Evolutionary conservation across 2,888 invertebrate genomes (phyloP), one percentile per base, ranked within the genome.

Genomic region (Pyrrhia umbra): DNA sequence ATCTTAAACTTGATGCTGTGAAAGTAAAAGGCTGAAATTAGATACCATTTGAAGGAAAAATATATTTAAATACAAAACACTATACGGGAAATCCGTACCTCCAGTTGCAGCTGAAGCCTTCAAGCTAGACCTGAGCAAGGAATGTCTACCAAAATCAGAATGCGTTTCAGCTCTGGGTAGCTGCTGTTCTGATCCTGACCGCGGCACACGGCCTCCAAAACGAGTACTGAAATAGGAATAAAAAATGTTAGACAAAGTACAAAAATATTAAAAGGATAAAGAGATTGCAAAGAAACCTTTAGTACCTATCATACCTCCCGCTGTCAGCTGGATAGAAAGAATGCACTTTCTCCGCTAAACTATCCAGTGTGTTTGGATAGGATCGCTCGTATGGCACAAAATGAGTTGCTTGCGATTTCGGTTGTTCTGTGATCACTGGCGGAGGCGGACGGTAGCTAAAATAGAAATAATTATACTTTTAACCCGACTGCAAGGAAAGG

Each of bases 151-250:
- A 81, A 98, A 98, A 89, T 98, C 98, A 0, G 97, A 96, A 87
- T 98, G 98, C 0, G 94, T 94, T 90, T 98, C 98, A 9, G 98
- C 97, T 55, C 98, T 96, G 8, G 98, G 98, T 77, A 98, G 92
- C 89, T 98, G 98, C 90, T 98, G 98, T 92, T 98, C 98, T 42
- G 98, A 98, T 20, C 98, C 98, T 54, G 98, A 98, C 57, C 98
- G 96, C 15, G 98, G 97, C 91, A 98, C 96, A 59, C 94, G 84
- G 3, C 93, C 91, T n/a, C 94, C 92, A 57, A 93, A 94, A 10
- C 94, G 85, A 1, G 92, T 90, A 72, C 93, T 93, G 79, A 27
- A 85, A 86, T 21, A 18, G 15, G 0, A 45, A 6, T 23, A 1
- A 37, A 16, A 8, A 0, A 1, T 4, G 20, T 13, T 9, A 20